These are phyloP conservation scores for Oreochromis aureus DNA, from an alignment of 2,113 vertebrate genomes.

Conservation along the genomic window DNA sequence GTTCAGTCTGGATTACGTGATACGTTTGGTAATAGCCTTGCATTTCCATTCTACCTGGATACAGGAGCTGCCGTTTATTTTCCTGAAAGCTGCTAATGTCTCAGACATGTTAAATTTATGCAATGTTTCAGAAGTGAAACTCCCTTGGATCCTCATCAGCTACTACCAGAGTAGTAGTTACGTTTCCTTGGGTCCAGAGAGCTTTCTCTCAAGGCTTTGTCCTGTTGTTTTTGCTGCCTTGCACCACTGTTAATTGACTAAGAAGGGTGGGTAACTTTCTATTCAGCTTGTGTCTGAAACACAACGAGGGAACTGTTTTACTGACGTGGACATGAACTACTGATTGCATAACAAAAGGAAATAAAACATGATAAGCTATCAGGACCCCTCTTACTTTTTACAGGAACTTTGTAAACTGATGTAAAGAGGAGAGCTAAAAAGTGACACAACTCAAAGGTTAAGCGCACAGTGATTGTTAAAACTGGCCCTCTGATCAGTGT, in stretches of 20 bases:
- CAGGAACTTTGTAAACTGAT: neutral
- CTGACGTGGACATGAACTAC: conserved; percentile 17
- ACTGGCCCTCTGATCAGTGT: conserved; percentile 49
- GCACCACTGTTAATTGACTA: neutral
- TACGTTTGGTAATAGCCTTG: conserved; percentile 3
- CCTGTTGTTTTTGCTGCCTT: neutral
- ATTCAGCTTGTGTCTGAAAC: neutral
- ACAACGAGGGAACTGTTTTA: neutral
- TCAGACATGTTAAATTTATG: conserved; percentile 38
- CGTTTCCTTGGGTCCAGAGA: neutral
- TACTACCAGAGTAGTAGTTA: neutral
- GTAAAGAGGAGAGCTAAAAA: neutral
- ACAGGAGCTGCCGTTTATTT: conserved; percentile 35
- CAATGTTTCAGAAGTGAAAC: conserved; percentile 16
- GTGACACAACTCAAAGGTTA: conserved; percentile 3
- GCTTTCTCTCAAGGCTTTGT: neutral
- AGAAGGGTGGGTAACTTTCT: neutral
- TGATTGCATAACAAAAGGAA: conserved; percentile 27
- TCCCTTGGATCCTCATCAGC: neutral
- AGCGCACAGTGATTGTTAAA: conserved; percentile 36
- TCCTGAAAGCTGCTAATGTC: conserved; percentile 26
- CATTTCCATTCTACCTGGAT: neutral
- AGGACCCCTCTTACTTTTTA: neutral
- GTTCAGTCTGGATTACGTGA: conserved; percentile 19
- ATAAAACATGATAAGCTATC: conserved; percentile 14